These are phyloP conservation scores for Aradophagus sp. DNA, from an alignment of 1,140 invertebrate species.

Conservation along the genomic window DNA sequence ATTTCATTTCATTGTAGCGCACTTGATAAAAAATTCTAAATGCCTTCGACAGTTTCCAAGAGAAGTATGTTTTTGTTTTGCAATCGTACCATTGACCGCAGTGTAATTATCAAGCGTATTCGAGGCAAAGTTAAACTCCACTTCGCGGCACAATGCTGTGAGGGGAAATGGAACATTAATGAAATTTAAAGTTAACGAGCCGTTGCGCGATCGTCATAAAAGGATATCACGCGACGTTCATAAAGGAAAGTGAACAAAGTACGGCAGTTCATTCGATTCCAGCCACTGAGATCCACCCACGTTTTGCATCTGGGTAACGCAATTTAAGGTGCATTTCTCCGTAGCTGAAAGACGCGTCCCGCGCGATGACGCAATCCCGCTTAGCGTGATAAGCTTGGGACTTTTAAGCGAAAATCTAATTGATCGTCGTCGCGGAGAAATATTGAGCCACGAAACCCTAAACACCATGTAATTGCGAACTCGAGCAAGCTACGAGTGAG, in stretches of 20 bases:
- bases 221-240: conserved; percentile 20
- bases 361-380: conserved; percentile 14
- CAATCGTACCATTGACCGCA: no score
- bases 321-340: conserved; percentile 26
- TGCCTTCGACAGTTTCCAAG: no score
- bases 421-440: conserved; percentile 21
- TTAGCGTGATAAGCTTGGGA: conserved; percentile 3
- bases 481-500: conserved; percentile 26
- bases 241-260: conserved; percentile 33
- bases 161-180: conserved; percentile 4
- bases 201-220: conserved; percentile 20
- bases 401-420: conserved; percentile 6
- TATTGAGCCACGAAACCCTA: conserved; percentile 9
- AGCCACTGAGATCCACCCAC: conserved; percentile 35
- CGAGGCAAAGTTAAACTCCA: conserved; percentile 4
- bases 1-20: no score
- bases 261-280: conserved; percentile 14
- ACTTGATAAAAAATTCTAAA: no score
- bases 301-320: conserved; percentile 7
- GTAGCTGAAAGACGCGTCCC: conserved; percentile 9
- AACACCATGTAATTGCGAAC: conserved; percentile 21
- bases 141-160: conserved; percentile 2
- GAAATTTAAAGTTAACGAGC: conserved; percentile 14
- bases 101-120: no score
- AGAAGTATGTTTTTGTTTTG: no score